Percentiles rank a stretch among this genome's conserved stretches.
phyloP scores from a whole-genome alignment of 2,113 vertebrate species.

The Entomyzon cyanotis region DNA sequence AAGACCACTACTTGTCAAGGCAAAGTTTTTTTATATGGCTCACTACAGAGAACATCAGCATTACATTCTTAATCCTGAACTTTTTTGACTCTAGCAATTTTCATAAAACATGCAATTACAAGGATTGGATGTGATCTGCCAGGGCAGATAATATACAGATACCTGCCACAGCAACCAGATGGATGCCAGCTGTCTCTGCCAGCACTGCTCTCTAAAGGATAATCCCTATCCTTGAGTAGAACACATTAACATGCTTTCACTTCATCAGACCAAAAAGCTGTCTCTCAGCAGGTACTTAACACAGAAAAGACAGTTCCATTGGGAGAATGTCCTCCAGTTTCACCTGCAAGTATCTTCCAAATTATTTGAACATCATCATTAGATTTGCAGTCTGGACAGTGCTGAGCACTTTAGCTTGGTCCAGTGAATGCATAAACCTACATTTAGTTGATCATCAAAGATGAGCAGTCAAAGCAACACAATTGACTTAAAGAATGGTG shows the following conservation, averaged over 20 bases:
- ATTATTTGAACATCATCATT: background rate
- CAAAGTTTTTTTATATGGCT: background rate
- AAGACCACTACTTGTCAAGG: background rate
- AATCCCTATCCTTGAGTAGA: constrained; percentile 20
- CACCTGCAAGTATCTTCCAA: background rate
- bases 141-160: constrained; percentile 2
- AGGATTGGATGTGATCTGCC: background rate
- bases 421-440: background rate
- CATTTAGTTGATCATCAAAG: background rate
- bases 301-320: background rate
- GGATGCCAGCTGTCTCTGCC: constrained; percentile 15
- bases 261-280: background rate
- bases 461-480: background rate
- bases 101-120: background rate
- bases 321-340: background rate
- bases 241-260: constrained; percentile 33
- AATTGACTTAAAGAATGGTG: background rate
- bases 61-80: background rate
- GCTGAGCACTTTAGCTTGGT: background rate
- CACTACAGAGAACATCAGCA: background rate
- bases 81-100: background rate
- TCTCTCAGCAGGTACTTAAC: background rate
- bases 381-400: background rate
- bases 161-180: constrained; percentile 31
- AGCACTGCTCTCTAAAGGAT: constrained; percentile 4